Evolutionary conservation across 2,113 vertebrate genomes (phyloP).

Genomic region (Galemys pyrenaicus): DNA sequence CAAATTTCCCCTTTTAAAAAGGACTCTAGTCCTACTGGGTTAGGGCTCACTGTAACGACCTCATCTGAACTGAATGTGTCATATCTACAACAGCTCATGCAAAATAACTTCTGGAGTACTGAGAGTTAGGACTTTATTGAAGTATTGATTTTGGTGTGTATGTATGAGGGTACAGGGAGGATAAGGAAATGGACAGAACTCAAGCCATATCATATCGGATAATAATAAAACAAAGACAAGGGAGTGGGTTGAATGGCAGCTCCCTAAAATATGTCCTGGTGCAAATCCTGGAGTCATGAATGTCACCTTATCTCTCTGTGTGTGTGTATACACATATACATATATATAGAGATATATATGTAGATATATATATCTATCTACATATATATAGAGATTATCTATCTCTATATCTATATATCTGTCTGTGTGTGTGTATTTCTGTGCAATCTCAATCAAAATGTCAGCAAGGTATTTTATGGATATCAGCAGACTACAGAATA

Average conservation of each 20-base stretch:
- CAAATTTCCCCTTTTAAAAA: neutral
- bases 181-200: neutral
- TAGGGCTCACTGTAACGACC: neutral
- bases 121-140: neutral
- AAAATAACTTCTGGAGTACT: neutral
- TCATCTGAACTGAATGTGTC: conserved; percentile 8
- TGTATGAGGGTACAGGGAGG: neutral
- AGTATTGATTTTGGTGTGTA: neutral
- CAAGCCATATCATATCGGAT: neutral
- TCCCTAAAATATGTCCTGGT: neutral
- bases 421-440: too few species aligned
- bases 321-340: too few species aligned
- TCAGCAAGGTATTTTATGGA: neutral
- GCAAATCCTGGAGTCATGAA: neutral
- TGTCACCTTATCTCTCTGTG: neutral
- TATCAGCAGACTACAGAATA: neutral
- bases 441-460: neutral
- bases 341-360: too few species aligned
- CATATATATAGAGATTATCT: too few species aligned
- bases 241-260: neutral
- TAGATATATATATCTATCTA: too few species aligned
- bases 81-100: neutral
- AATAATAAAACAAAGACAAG: neutral
- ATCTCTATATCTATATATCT: too few species aligned
- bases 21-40: neutral